Base-by-base conservation (phyloP, 1,140 invertebrate genomes). In the Cyphomyrmex costatus region DNA sequence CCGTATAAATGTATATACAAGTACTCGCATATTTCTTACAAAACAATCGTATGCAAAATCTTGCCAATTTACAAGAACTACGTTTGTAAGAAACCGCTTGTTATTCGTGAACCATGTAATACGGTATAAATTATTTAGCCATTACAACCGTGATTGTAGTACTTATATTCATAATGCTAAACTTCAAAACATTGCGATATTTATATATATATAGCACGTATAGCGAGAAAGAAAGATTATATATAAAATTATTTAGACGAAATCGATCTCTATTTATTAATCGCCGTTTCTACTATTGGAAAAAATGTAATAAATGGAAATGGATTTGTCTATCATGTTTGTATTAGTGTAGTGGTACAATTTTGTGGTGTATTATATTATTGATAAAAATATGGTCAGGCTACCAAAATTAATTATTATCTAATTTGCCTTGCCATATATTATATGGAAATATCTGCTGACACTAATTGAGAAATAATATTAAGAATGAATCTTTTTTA, bases 101-200 rank as follows among this genome's bases (percentile, higher is more conserved):
- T 8, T 24, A 68, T 53, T 65, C 2, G 6, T n/a, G 24, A 53
- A 21, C 19, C 8, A 5, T 30, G 8, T 42, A 42, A 42, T 12
- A 42, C 10, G 10, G 36, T 10, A 77, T 36, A 36, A 51, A 53
- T 65, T 12, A 61, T 84, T 79, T 76, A 56, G 7, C 8, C 49
- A 61, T 58, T 60, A 14, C 60, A 76, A 51, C 33, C 56, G 61
- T 6, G 49, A 63, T 63, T 27, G 21, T 51, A 63, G 65, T 88
- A 86, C 49, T 79, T 87, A 87, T 19, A 30, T 19, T 30, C 51
- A 78, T 87, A 74, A 77, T 89, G 73, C 56, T 77, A 33, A 88
- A 82, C 70, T 56, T 78, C 61, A 42, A 42, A 53, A 79, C 33
- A 76, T 60, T 51, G 6, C 24, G 49, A 73, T 12, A 56, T 79